A percentile compares a stretch with the other conserved stretches of the same genome.
These are phyloP conservation scores for Halcyon smyrnensis DNA, from an alignment of 2,797 vertebrate species.

Conservation along the genomic window DNA sequence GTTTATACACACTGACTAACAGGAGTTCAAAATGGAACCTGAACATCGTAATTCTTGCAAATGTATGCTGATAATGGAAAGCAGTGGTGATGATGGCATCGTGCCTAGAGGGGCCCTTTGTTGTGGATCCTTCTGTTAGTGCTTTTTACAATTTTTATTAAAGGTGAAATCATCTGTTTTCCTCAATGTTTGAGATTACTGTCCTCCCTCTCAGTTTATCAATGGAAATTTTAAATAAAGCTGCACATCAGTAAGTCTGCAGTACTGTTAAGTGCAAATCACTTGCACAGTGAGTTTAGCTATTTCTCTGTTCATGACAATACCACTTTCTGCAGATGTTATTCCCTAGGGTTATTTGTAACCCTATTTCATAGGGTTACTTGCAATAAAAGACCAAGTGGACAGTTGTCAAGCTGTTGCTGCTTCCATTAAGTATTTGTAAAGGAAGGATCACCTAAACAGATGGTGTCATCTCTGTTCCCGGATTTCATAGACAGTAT, in stretches of 20 bases:
- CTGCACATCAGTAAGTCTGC: background rate
- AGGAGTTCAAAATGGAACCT: constrained; percentile 32
- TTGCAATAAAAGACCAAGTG: background rate
- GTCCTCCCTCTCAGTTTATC: background rate
- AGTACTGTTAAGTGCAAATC: background rate
- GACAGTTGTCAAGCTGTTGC: background rate
- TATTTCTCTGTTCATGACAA: background rate
- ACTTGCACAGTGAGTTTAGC: background rate
- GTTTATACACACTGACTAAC: constrained; percentile 7
- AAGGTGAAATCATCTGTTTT: background rate
- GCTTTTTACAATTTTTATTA: background rate
- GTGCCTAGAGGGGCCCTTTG: background rate
- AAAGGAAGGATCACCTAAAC: background rate
- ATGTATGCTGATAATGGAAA: background rate
- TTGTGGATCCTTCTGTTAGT: background rate
- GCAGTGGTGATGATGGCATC: background rate
- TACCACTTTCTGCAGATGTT: background rate
- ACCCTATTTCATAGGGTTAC: background rate
- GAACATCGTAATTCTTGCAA: background rate
- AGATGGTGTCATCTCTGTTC: background rate
- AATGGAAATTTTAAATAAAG: background rate
- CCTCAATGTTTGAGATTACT: background rate
- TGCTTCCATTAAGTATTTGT: background rate
- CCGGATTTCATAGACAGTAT: background rate
- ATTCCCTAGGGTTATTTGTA: background rate